These are phyloP conservation scores for Phoebastria nigripes DNA, from an alignment of 2,797 vertebrate species.

Conservation along the genomic window DNA sequence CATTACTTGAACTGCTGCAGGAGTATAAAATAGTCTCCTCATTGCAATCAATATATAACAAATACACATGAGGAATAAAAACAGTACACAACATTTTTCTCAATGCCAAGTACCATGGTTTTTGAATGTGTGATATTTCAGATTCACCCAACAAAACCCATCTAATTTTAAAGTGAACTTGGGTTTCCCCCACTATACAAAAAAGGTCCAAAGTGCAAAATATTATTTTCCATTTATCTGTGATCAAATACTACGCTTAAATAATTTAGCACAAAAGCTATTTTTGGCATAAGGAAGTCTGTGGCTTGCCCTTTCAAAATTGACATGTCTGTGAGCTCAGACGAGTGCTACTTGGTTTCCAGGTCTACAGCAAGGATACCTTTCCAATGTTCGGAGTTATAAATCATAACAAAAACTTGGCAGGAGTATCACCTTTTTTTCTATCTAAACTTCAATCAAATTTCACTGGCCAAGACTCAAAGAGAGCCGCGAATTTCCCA, in stretches of 20 bases:
- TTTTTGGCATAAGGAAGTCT: constrained; percentile 69
- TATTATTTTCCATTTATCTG: constrained; percentile 8
- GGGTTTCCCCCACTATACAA: neutral
- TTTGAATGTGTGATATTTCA: neutral
- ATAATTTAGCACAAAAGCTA: constrained; percentile 32
- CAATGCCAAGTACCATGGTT: neutral
- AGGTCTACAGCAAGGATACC: neutral
- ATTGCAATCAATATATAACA: neutral
- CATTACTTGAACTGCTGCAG: neutral
- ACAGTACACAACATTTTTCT: neutral
- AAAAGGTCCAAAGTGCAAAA: neutral
- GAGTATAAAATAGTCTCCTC: neutral
- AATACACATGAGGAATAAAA: neutral
- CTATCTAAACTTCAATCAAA: constrained; percentile 14
- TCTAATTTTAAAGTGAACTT: neutral
- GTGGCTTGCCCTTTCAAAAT: constrained; percentile 65
- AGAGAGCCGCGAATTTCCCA: neutral
- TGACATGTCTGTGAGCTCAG: constrained; percentile 18
- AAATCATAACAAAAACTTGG: constrained; percentile 60
- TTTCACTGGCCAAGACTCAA: neutral
- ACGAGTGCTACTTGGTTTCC: constrained; percentile 4
- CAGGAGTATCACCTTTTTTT: neutral
- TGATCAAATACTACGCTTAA: constrained; percentile 21
- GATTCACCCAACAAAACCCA: neutral
- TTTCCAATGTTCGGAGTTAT: constrained; percentile 15